Base-by-base conservation (phyloP, 2,797 vertebrate genomes). In the Ambastaia sidthimunki region DNA sequence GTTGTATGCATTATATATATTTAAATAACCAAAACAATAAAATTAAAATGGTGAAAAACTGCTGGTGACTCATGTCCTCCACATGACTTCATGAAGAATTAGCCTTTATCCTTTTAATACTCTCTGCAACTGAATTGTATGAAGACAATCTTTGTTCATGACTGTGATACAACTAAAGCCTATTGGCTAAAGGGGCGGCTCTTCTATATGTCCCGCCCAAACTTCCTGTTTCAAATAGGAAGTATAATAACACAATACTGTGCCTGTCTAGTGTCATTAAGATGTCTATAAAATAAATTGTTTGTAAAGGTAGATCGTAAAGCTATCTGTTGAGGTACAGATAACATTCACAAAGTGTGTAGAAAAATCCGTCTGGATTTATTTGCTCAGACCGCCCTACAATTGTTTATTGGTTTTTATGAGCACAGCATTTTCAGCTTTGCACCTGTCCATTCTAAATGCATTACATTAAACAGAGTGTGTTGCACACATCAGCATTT, bases 401-500 rank as follows among this genome's bases (percentile, higher is more conserved):
- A 37, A 37, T 57, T 19, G 34, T 41, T 7, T 57, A 31, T 12
- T 76, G 11, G 21, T 60, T 63, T 48, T 76, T 28, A 60, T 70
- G 25, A 60, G 41, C 52, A 21, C 50, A 57, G 47, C 15, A 44
- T 25, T 82, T 75, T 31, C 48, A 48, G 59, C 50, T 4, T 10
- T 69, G 23, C 74, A 60, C 47, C 44, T 67, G 65, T 68, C 71
- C 75, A 69, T 59, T 78, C 59, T 54, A 66, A 69, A 25, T 62
- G 41, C 34, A 62, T 50, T 19, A 52, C 57, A 31, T 34, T 72
- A 57, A 75, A 76, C 19, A 50, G 73, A 70, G 70, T 78, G 48
- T 44, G 25, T 75, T 74, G 74, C 72, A 79, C 78, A 83, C 87
- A 72, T 82, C 85, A 82, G 89, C 76, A n/a, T 85, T 86, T 71